These are phyloP conservation scores for Emydoidea blandingii DNA, from an alignment of 2,797 vertebrate genomes.

Conservation along the genomic window DNA sequence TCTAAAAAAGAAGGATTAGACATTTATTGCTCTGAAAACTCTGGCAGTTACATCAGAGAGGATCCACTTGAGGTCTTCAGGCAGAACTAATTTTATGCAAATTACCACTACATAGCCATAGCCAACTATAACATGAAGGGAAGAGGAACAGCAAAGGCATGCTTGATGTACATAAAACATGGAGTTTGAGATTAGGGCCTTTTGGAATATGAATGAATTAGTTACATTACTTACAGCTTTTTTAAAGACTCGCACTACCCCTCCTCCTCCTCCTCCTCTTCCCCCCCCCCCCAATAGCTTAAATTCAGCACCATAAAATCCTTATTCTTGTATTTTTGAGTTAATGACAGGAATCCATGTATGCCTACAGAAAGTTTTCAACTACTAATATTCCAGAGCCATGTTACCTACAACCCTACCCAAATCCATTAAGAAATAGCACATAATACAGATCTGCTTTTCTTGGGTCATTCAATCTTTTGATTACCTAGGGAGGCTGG, in stretches of 20 bases:
- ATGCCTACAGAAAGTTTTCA: neutral
- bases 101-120: neutral
- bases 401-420: neutral
- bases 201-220: neutral
- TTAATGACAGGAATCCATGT: neutral
- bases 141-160: neutral
- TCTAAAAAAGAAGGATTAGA: no score
- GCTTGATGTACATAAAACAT: neutral
- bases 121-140: neutral
- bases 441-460: neutral
- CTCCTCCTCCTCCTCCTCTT: no score
- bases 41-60: no score
- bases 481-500: neutral
- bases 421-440: neutral
- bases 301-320: neutral
- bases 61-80: fast-evolving
- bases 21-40: no score
- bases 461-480: neutral
- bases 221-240: neutral
- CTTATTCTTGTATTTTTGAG: neutral
- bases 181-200: neutral
- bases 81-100: conserved; percentile 32
- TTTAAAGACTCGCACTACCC: neutral
- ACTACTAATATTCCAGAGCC: neutral
- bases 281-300: neutral